Evolutionary conservation across 2,888 invertebrate genomes (phyloP).

Genomic region (Phortica magna): DNA sequence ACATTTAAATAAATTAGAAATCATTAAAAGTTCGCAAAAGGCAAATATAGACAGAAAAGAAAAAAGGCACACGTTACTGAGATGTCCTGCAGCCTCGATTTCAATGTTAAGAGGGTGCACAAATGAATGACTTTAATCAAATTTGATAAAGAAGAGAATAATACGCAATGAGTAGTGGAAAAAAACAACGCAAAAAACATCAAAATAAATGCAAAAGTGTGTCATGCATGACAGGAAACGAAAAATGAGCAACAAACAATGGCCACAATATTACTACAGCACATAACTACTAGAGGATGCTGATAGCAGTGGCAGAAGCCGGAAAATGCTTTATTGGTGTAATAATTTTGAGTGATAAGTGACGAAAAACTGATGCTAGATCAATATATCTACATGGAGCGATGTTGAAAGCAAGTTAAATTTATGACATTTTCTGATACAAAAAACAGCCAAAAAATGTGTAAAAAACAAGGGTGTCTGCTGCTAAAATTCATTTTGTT

Average conservation of each 20-base stretch:
- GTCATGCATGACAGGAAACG: slow-evolving; percentile 59
- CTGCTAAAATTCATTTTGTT: slow-evolving; percentile 28
- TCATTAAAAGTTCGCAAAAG: slow-evolving; percentile 53
- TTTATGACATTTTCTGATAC: slow-evolving; percentile 29
- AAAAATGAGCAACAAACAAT: slow-evolving; percentile 28
- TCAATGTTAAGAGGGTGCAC: slow-evolving; percentile 37
- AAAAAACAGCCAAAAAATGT: slow-evolving; percentile 46
- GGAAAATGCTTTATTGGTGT: slow-evolving; percentile 74
- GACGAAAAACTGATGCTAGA: slow-evolving; percentile 66
- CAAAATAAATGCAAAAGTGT: slow-evolving; percentile 69
- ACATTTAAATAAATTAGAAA: slow-evolving; percentile 70
- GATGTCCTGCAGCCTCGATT: slow-evolving; percentile 27
- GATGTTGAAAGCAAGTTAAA: slow-evolving; percentile 25
- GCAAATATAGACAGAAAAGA: slow-evolving; percentile 34
- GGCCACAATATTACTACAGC: slow-evolving; percentile 34
- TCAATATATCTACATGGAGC: slow-evolving; percentile 60
- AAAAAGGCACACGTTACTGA: slow-evolving; percentile 60
- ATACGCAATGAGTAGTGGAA: slow-evolving; percentile 21
- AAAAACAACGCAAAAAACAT: slow-evolving; percentile 52
- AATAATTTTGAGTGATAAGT: slow-evolving; percentile 74
- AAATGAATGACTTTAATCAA: slow-evolving; percentile 72
- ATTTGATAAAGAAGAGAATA: slow-evolving; percentile 67
- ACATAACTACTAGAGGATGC: slow-evolving; percentile 37
- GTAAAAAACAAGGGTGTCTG: slow-evolving; percentile 46
- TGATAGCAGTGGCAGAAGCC: slow-evolving; percentile 27